phyloP scores from a whole-genome alignment of 1,140 invertebrate species.

The Chrysopa pallens region DNA sequence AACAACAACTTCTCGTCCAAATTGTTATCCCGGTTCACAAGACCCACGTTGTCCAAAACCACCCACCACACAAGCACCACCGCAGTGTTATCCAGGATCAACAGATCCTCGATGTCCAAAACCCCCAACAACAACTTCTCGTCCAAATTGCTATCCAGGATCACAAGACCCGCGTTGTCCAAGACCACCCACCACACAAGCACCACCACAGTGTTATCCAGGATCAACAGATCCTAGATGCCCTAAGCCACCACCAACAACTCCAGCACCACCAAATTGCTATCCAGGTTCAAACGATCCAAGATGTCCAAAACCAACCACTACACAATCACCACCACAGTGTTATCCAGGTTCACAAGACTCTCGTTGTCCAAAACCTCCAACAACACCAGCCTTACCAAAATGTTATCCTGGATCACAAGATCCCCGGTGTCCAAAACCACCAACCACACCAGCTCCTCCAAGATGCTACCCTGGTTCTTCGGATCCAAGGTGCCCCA shows the following conservation, averaged over 20 bases:
- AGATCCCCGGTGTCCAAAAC: slow-evolving; percentile 17
- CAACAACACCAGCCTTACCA: slow-evolving; percentile 14
- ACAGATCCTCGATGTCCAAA: slow-evolving; percentile 19
- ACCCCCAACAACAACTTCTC: slow-evolving; percentile 7
- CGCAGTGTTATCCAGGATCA: no score
- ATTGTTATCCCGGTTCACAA: slow-evolving; percentile 11
- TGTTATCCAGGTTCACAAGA: slow-evolving; percentile 11
- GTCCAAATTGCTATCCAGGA: slow-evolving; percentile 17
- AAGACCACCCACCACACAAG: slow-evolving; percentile 5
- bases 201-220: slow-evolving; percentile 9
- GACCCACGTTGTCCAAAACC: slow-evolving; percentile 11
- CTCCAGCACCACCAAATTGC: no score
- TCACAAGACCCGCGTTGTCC: slow-evolving; percentile 17
- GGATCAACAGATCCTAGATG: slow-evolving; percentile 18
- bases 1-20: no score
- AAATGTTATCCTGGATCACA: slow-evolving; percentile 17
- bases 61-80: slow-evolving; percentile 1
- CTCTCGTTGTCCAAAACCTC: slow-evolving; percentile 18
- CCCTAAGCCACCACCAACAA: no score
- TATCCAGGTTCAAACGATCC: slow-evolving; percentile 23
- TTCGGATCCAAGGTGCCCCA: slow-evolving; percentile 13
- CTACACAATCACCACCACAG: slow-evolving; percentile 6
- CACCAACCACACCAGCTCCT: slow-evolving; percentile 11
- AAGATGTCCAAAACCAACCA: slow-evolving; percentile 16
- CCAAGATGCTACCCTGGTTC: slow-evolving; percentile 14